Percentiles rank a stretch among this genome's conserved stretches.
Conservation (phyloP, 2,113 vertebrate genomes). For the Antechinus flavipes region DNA sequence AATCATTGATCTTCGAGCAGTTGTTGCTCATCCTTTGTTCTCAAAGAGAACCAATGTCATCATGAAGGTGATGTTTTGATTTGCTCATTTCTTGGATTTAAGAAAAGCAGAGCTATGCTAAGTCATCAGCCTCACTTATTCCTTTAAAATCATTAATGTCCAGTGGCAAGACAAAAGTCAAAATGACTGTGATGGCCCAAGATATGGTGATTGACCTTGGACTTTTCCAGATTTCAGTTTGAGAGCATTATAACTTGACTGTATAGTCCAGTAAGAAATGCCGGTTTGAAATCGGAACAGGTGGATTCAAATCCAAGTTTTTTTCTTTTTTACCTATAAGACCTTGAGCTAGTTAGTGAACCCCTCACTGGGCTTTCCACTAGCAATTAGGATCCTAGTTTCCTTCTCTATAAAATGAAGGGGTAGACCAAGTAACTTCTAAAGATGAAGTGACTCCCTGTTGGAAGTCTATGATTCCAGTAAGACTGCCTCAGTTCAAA, state of each 20-base stretch:
- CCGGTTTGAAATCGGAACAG: neutral
- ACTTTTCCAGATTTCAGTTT: neutral
- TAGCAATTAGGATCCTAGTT: neutral
- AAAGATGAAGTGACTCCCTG: neutral
- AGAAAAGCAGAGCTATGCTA: neutral
- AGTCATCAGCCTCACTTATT: neutral
- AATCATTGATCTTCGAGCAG: neutral
- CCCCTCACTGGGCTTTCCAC: neutral
- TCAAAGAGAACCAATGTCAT: neutral
- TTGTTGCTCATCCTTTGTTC: neutral
- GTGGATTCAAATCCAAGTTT: neutral
- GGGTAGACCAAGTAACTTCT: neutral
- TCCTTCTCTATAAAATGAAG: neutral
- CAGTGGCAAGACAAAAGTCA: neutral
- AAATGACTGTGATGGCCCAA: neutral
- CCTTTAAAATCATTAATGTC: neutral
- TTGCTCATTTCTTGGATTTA: neutral
- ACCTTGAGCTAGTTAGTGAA: neutral
- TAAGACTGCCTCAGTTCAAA: neutral
- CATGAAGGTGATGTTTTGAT: neutral
- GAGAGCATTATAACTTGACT: neutral
- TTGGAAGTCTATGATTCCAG: neutral
- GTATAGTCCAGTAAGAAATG: neutral
- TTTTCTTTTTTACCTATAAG: neutral
- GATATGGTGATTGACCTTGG: neutral